Conservation (phyloP, 2,888 invertebrate species). For the Agriopis marginaria region DNA sequence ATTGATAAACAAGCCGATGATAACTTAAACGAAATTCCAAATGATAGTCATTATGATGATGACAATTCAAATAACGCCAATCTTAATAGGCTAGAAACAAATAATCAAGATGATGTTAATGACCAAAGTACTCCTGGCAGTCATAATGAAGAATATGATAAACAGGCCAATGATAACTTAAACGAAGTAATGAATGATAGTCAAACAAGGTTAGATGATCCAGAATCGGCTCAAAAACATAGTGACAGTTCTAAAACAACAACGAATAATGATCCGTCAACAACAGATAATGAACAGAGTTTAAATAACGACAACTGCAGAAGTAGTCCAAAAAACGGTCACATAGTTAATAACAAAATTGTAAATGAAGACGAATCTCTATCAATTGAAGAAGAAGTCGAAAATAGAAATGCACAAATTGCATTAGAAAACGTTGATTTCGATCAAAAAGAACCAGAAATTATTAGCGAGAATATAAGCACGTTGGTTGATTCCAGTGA, state of each 20-base stretch:
- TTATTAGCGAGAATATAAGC: neutral
- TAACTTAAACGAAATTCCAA: too few relatives aligned
- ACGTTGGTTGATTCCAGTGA: neutral
- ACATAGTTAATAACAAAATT: constrained; percentile 22
- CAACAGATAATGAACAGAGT: neutral
- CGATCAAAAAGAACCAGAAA: constrained; percentile 7
- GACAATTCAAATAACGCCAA: neutral
- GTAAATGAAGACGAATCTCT: constrained; percentile 14
- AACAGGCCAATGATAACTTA: neutral
- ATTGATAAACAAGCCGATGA: too few relatives aligned
- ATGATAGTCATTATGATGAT: neutral
- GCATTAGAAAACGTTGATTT: constrained; percentile 14
- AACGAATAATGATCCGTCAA: constrained; percentile 7
- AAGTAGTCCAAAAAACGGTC: constrained; percentile 23
- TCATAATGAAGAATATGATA: neutral
- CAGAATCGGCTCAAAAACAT: neutral
- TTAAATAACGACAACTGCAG: constrained; percentile 1
- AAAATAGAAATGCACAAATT: neutral
- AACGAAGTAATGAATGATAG: neutral
- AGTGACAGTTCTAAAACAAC: neutral
- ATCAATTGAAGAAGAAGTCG: neutral
- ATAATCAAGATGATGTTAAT: neutral
- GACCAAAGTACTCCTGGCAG: neutral
- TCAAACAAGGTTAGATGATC: neutral
- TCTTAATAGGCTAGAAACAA: neutral